Conservation (phyloP, 2,113 vertebrate species). For the Geothlypis trichas region DNA sequence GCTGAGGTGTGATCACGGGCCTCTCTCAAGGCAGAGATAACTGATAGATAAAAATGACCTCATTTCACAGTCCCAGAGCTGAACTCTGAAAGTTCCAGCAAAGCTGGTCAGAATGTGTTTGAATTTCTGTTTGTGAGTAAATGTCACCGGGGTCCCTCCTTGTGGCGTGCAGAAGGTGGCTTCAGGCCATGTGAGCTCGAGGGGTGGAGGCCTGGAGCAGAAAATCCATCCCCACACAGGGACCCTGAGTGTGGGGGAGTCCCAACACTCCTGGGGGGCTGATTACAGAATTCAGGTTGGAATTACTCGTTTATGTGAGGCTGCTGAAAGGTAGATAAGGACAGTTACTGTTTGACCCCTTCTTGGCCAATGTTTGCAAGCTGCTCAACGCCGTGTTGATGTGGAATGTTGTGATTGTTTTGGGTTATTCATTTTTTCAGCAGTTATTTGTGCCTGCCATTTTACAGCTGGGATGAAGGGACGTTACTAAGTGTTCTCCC, state of each 20-base stretch:
- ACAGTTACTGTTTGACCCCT: background rate
- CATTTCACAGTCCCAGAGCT: background rate
- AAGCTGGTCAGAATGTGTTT: background rate
- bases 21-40: background rate
- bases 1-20: background rate
- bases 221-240: background rate
- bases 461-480: background rate
- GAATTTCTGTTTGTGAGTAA: background rate
- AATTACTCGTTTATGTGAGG: background rate
- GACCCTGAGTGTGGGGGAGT: background rate
- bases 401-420: background rate
- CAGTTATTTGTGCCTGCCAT: background rate
- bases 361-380: background rate
- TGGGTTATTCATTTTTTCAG: background rate
- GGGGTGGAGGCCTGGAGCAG: background rate
- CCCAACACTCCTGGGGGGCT: background rate
- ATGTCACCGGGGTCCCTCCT: background rate
- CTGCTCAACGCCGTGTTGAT: background rate
- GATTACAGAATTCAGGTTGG: background rate
- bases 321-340: background rate
- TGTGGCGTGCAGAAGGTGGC: background rate
- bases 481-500: background rate
- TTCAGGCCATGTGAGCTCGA: accelerated
- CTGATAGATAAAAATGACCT: background rate
- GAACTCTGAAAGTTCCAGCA: background rate